Evolutionary conservation across 1,140 invertebrate genomes (phyloP).

Genomic region (Hyphantria cunea): DNA sequence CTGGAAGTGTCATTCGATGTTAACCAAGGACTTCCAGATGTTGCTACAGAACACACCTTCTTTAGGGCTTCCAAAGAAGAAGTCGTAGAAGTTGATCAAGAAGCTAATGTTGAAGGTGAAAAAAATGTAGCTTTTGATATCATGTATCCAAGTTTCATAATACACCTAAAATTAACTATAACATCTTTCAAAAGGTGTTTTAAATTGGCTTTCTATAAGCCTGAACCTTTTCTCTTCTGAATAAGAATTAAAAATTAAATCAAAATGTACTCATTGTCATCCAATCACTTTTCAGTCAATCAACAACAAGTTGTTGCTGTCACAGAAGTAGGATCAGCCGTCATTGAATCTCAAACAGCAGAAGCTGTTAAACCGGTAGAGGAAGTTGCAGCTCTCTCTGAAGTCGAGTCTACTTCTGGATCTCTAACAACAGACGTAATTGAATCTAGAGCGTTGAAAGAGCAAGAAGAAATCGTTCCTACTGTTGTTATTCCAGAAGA

Average conservation of each 20-base stretch:
- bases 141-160: no score
- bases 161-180: no score
- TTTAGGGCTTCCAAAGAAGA: slow-evolving; percentile 29
- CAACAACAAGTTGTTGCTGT: slow-evolving; percentile 20
- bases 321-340: slow-evolving; percentile 17
- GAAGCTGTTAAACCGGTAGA: slow-evolving; percentile 21
- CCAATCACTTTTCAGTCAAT: slow-evolving; percentile 13
- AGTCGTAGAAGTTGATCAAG: slow-evolving; percentile 17
- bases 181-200: no score
- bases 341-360: slow-evolving; percentile 31
- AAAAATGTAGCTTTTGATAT: background rate
- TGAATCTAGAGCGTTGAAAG: background rate
- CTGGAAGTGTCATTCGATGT: slow-evolving; percentile 47
- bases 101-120: slow-evolving; percentile 14
- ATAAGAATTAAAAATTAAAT: no score
- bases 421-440: background rate
- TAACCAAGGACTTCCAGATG: slow-evolving; percentile 59
- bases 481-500: background rate
- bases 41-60: slow-evolving; percentile 52
- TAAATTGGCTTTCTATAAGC: no score
- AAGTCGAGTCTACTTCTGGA: slow-evolving; percentile 16
- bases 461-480: background rate
- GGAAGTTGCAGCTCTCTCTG: background rate
- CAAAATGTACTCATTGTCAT: no score
- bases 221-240: no score